Base-by-base conservation (phyloP, 1,140 invertebrate genomes). In the Sycophaga agraensis region DNA sequence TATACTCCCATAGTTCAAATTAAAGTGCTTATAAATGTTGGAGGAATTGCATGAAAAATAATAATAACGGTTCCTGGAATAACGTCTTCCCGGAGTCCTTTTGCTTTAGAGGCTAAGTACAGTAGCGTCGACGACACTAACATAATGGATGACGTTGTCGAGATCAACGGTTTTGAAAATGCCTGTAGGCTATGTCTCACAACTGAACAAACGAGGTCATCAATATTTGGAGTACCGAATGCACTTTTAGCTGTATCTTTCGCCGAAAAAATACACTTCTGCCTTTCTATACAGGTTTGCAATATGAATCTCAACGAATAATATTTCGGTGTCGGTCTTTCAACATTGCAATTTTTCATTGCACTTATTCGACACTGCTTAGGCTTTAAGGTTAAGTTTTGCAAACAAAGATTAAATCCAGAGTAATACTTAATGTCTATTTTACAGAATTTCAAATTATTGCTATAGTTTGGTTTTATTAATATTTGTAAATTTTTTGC, bases 171-270 rank as follows among this genome's bases (percentile, higher is more conserved):
- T 51, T 66, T 79, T 35, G 71, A 79, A 56, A 70, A 69, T 74
- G 82, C 84, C 67, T 87, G 86, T 76, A 82, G 86, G 76, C 81
- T 87, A 62, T 87, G 86, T 78, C 82, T 87, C 68, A 82, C 84
- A 66, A 65, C 66, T 12, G 83, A 85, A 68, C 83, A 83, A 69
- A 78, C 82, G 59, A 78, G 70, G 26, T 74, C 74, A 9, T 76
- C 78, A 49, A 79, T 82, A 50, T 80, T 82, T 42, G 71, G 65
- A 28, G 50, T 65, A 21, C 66, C 75, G 22, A n/a, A n/a, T n/a
- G n/a, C n/a, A 11, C 78, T 83, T 68, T 75, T 82, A 68, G 70
- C 77, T 66, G 71, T 80, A 64, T 64, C 78, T 12, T 75, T 87
- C 56, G 82, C 80, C 40, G 79, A 74, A 34, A 86, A 86, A 78